Base-by-base conservation (phyloP, 2,113 vertebrate species). In the Kryptolebias marmoratus region DNA sequence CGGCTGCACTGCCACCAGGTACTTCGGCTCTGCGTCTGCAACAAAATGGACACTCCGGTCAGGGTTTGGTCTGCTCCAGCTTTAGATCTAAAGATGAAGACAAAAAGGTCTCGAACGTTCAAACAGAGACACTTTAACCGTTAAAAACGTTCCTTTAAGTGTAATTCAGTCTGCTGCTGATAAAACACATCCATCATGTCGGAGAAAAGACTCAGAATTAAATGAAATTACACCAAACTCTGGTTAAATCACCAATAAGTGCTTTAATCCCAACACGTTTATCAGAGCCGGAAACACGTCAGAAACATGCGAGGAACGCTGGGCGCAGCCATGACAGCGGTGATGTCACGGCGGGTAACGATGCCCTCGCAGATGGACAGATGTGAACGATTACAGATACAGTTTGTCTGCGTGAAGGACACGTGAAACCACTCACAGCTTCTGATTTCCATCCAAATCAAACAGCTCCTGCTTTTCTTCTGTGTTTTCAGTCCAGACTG, bases 1-100 rank as follows among this genome's bases (percentile, higher is more conserved):
- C 1, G 96, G 94, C 83, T 96, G 94, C 36, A 98, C 95, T 0
- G 95, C 95, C 63, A 98, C 94, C 87, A 98, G 92, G 82, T 98
- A 98, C 60, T 96, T 95, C 0, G 96, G 96, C 36, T 98, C 96
- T 0, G 96, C 96, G 80, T 98, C 97, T 98, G 71, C 80, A 88
- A 79, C 2, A 12, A 39, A 18, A 73, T 0, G 11, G 8, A 9
- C 11, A n/a, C 12, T 47, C 18, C 64, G 60, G 53, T 73, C 7
- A 59, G 18, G 2, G 36, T 54, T 67, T 49, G 11, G 3, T 54
- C 52, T 6, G 27, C 7, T 28, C 18, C 44, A 18, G 22, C 15
- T 30, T 30, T 4, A 3, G 15, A 48, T 48, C 12, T 13, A 18
- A 13, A 36, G 56, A 18, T 9, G 7, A 5, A 58, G 27, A 2